Conservation (phyloP, 2,888 invertebrate genomes). For the Pemphredon lugubris region DNA sequence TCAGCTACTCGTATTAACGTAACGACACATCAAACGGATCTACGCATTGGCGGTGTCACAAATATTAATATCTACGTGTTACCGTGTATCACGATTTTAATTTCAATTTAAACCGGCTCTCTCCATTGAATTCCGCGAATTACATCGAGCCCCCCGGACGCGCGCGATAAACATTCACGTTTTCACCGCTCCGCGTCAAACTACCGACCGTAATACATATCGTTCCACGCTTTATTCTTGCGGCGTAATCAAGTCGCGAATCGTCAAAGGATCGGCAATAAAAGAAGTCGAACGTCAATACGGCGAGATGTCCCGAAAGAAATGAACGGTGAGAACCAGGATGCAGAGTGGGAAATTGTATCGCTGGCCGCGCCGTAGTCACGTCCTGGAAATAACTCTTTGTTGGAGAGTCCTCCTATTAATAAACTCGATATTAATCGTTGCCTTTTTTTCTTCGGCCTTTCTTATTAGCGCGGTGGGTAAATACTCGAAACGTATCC, state of each 20-base stretch:
- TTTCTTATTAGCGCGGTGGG: conserved; percentile 35
- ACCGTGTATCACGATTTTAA: no score
- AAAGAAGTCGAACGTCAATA: conserved; percentile 71
- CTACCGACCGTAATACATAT: conserved; percentile 63
- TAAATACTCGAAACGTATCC: conserved; percentile 53
- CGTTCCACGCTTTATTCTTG: conserved; percentile 45
- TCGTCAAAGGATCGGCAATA: conserved; percentile 62
- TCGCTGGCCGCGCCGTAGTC: conserved; percentile 31
- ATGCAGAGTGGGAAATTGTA: conserved; percentile 28
- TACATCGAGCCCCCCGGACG: no score
- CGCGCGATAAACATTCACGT: conserved; percentile 15
- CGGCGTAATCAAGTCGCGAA: conserved; percentile 46
- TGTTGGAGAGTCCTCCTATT: conserved; percentile 54
- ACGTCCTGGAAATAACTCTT: conserved; percentile 55
- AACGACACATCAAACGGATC: no score
- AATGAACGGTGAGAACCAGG: conserved; percentile 49
- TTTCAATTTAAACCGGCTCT: no score
- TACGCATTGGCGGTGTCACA: no score
- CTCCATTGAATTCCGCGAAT: no score
- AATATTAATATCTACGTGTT: no score
- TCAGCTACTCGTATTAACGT: no score
- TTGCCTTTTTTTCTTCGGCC: conserved; percentile 28
- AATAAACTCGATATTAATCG: conserved; percentile 67
- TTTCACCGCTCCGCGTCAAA: conserved; percentile 40
- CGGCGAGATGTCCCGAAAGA: conserved; percentile 53